A percentile compares a stretch with the other conserved stretches of the same genome.
These are phyloP conservation scores for Anneissia japonica DNA, from an alignment of 35 echinoderm and acorn worm genomes.

Conservation along the genomic window DNA sequence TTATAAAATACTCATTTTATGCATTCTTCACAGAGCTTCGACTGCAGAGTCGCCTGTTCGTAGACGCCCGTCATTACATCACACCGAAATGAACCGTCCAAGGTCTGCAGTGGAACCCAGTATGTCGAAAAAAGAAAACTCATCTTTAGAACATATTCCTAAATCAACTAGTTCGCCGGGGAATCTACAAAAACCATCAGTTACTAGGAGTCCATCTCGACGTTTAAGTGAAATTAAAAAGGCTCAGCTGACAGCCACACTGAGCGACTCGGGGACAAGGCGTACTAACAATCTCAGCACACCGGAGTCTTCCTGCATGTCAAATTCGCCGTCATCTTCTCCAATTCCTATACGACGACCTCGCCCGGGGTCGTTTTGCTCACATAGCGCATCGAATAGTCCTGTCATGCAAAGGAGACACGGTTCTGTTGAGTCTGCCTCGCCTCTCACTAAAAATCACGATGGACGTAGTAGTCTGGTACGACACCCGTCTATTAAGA, in stretches of 20 bases:
- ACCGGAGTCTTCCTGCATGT: neutral
- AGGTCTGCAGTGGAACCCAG: neutral
- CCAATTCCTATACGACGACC: neutral
- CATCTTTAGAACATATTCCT: neutral
- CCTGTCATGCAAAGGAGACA: neutral
- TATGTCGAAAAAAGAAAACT: neutral
- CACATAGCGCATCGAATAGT: neutral
- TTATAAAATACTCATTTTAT: too few species aligned
- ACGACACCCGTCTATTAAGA: neutral
- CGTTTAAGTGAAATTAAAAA: neutral
- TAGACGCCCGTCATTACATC: neutral
- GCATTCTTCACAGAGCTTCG: neutral
- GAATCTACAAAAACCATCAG: neutral
- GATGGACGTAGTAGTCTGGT: neutral
- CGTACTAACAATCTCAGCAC: neutral
- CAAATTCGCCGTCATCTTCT: neutral
- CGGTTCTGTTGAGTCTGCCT: neutral
- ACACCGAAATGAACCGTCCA: neutral
- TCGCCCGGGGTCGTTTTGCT: neutral
- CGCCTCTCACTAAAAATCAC: neutral
- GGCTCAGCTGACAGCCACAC: neutral
- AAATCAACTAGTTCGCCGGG: neutral
- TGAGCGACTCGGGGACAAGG: neutral
- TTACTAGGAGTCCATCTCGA: neutral
- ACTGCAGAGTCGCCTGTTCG: neutral